Evolutionary conservation across 2,797 vertebrate genomes (phyloP).

Genomic region (Simalia tracyae): DNA sequence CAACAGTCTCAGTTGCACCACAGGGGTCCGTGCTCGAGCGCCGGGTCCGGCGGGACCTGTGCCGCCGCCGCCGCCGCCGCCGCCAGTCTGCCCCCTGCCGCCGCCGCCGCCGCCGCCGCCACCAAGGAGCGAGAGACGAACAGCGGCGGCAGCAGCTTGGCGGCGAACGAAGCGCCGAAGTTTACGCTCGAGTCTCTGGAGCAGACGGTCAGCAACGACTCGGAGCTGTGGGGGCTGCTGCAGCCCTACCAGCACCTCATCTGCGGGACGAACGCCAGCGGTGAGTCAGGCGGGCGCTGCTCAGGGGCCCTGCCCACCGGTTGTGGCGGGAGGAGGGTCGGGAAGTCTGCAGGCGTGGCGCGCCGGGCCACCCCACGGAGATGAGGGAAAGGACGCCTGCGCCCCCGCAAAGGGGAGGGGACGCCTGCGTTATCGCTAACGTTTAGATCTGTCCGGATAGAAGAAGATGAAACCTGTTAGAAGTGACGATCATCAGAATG

Average conservation of each 20-base stretch:
- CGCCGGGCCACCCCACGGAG: neutral
- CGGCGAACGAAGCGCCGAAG: constrained; percentile 80
- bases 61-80: neutral
- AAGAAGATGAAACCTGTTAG: neutral
- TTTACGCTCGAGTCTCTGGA: constrained; percentile 87
- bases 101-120: constrained; percentile 19
- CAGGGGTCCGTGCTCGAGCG: constrained; percentile 3
- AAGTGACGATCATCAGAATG: neutral
- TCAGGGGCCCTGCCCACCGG: constrained; percentile 26
- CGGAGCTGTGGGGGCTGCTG: constrained; percentile 93
- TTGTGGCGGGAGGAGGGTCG: neutral
- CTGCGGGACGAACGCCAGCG: constrained; percentile 92
- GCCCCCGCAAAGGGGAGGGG: neutral
- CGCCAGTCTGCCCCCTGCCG: constrained; percentile 54
- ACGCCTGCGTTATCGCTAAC: neutral
- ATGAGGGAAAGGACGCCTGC: too few relatives aligned
- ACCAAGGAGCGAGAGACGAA: constrained; percentile 70
- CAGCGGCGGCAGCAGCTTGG: constrained; percentile 49
- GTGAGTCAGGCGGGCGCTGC: constrained; percentile 77
- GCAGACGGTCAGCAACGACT: constrained; percentile 86
- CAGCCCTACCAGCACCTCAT: constrained; percentile 92
- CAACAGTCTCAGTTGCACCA: constrained; percentile 13
- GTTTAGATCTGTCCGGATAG: too few relatives aligned
- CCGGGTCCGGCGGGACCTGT: constrained; percentile 30
- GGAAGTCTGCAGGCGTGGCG: neutral